Evolutionary conservation across 2,797 vertebrate genomes (phyloP).

Genomic region (Syngnathus rostellatus): DNA sequence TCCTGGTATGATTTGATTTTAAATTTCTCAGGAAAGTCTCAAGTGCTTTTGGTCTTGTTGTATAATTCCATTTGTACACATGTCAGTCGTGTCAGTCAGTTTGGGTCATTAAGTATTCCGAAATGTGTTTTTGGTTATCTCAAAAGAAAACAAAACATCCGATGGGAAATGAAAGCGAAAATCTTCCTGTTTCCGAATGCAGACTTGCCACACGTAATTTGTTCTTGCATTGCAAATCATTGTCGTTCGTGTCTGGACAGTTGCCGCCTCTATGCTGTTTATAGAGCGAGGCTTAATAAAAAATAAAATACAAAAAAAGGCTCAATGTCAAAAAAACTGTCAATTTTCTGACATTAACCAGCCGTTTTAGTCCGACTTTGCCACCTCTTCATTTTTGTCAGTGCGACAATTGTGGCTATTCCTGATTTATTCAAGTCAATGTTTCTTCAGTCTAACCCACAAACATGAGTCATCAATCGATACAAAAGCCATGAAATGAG

Average conservation of each 20-base stretch:
- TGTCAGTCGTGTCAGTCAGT: constrained; percentile 16
- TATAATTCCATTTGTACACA: constrained; percentile 15
- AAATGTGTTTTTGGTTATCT: background rate
- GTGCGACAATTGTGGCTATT: background rate
- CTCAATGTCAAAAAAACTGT: no score
- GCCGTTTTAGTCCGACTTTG: no score
- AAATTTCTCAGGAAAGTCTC: constrained; percentile 65
- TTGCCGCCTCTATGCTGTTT: no score
- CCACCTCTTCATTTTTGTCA: no score
- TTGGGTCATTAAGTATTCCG: background rate
- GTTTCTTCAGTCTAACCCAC: background rate
- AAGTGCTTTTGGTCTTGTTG: constrained; percentile 21
- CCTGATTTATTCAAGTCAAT: background rate
- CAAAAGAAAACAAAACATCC: background rate
- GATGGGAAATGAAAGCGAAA: no score
- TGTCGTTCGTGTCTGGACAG: no score
- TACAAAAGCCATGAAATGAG: background rate
- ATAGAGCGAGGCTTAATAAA: no score
- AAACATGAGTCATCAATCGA: background rate
- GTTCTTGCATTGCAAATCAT: no score
- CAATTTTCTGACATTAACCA: no score
- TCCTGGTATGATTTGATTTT: constrained; percentile 52
- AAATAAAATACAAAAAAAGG: no score
- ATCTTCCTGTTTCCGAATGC: no score
- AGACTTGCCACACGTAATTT: no score